Evolutionary conservation across 2,113 vertebrate species (phyloP).

Genomic region (Onychostoma macrolepis): DNA sequence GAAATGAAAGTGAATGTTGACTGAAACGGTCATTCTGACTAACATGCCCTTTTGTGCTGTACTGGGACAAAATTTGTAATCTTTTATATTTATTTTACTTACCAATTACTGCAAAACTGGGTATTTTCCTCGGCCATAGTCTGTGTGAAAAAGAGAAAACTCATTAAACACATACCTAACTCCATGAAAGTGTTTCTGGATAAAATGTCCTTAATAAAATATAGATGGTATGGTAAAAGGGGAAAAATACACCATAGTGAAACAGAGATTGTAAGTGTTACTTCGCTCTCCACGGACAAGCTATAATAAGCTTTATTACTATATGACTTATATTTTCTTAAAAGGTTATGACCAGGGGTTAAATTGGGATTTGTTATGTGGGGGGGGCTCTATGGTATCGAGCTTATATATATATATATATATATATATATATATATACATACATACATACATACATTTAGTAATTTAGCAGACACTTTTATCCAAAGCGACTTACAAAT

Average conservation of each 20-base stretch:
- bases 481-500: too few relatives aligned
- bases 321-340: background rate
- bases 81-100: conserved; percentile 26
- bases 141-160: conserved; percentile 35
- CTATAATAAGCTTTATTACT: too few relatives aligned
- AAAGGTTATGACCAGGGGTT: too few relatives aligned
- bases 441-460: too few relatives aligned
- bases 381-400: too few relatives aligned
- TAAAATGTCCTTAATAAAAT: background rate
- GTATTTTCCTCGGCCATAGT: conserved; percentile 80
- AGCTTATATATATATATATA: too few relatives aligned
- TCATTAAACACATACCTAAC: background rate
- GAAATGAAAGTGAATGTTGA: background rate
- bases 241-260: background rate
- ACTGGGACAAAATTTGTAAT: background rate
- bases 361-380: too few relatives aligned
- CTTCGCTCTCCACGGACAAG: background rate
- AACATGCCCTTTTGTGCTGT: background rate
- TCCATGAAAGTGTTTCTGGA: background rate
- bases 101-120: conserved; percentile 80
- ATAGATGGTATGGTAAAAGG: background rate
- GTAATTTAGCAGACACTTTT: too few relatives aligned
- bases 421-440: too few relatives aligned
- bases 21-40: background rate
- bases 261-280: background rate